Conservation (phyloP, 2,888 invertebrate genomes). For the Teinopalpus imperialis region DNA sequence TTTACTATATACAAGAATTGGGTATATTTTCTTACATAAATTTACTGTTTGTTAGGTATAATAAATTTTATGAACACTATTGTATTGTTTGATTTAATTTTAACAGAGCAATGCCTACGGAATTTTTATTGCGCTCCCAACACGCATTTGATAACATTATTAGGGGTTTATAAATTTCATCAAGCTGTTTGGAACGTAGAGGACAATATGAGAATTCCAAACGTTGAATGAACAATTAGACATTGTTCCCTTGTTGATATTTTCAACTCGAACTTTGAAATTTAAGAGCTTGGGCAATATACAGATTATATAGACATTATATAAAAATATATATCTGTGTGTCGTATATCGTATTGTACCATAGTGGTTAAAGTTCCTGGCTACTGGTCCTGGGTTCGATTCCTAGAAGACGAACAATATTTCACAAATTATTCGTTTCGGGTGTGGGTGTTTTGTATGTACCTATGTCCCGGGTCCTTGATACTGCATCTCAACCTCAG, state of each 20-base stretch:
- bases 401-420: too few relatives aligned
- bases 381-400: too few relatives aligned
- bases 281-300: too few relatives aligned
- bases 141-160: conserved; percentile 36
- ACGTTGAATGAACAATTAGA: conserved; percentile 28
- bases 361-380: too few relatives aligned
- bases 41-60: conserved; percentile 60
- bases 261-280: too few relatives aligned
- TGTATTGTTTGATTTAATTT: conserved; percentile 33
- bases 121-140: conserved; percentile 17
- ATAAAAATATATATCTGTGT: too few relatives aligned
- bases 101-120: background rate
- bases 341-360: too few relatives aligned
- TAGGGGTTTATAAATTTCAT: conserved; percentile 44
- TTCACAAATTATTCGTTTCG: too few relatives aligned
- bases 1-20: conserved; percentile 33
- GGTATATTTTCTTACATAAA: conserved; percentile 60
- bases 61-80: conserved; percentile 59
- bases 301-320: too few relatives aligned
- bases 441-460: too few relatives aligned
- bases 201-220: conserved; percentile 40
- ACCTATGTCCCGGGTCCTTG: too few relatives aligned
- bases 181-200: conserved; percentile 41
- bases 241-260: conserved; percentile 6
- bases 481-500: too few relatives aligned